Base-by-base conservation (phyloP, 2,113 vertebrate genomes). In the Malurus alboscapulatus region DNA sequence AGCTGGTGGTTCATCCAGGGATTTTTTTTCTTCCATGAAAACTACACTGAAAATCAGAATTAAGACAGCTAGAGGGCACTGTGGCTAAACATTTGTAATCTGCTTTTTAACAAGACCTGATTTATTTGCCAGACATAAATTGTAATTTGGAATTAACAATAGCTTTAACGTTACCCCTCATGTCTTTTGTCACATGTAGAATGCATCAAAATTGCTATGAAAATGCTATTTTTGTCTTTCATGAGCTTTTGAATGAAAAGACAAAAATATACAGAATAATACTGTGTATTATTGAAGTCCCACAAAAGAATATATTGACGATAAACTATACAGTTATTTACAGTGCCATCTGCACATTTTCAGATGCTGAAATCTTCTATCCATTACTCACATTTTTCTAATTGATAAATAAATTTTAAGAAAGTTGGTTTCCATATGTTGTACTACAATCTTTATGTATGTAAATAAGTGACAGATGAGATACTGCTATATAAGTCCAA, bases 51-150 rank as follows among this genome's bases (percentile, higher is more conserved):
- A 80, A 92, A 84, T 80, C 34, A 54, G 68, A 90, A 34, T 61
- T 45, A 53, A 47, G 29, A 58, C 94, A 66, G 80, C 95, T 96
- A 98, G 98, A 95, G 97, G 97, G 97, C 97, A 96, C 80, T 97
- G 91, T 95, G 82, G 84, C 72, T 88, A 98, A 97, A 84, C 88
- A 61, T 92, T 97, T 97, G 83, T 50, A 48, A 72, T 40, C 61
- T 78, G 34, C 62, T 34, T 63, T 85, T 80, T 85, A 80, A 68
- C 2, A 8, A 53, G 34, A 53, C 32, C n/a, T 8, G 38, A 61
- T 77, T 86, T 92, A 30, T 53, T 93, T 76, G 25, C 32, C 30
- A 78, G 65, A n/a, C 2, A 7, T n/a, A 79, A 42, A 3, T 45
- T 73, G 17, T 71, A 73, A 73, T 77, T 84, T 2, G 5, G 57